phyloP scores from a whole-genome alignment of 2,888 invertebrate species.

The Drosophila barbarae region DNA sequence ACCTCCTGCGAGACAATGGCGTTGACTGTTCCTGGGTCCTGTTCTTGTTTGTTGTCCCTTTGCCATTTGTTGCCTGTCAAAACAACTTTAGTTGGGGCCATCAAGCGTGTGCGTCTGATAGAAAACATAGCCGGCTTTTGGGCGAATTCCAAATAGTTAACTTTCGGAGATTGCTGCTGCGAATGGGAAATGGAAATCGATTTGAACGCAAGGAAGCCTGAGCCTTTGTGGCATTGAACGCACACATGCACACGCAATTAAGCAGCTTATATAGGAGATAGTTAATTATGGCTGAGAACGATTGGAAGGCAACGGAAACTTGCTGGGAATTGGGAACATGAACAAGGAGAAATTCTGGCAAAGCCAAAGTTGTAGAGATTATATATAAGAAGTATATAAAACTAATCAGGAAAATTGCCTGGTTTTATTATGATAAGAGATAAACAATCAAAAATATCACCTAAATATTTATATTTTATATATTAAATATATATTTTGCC shows the following conservation, averaged over 20 bases:
- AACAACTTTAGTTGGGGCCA: slow-evolving; percentile 31
- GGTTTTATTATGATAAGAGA: background rate
- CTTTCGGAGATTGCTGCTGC: slow-evolving; percentile 10
- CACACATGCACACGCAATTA: slow-evolving; percentile 24
- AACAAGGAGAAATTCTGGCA: background rate
- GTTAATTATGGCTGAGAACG: slow-evolving; percentile 19
- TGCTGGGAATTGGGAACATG: background rate
- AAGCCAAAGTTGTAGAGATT: background rate
- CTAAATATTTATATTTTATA: background rate
- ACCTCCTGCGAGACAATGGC: slow-evolving; percentile 45
- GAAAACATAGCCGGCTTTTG: slow-evolving; percentile 51
- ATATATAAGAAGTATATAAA: background rate
- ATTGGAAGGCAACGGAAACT: background rate
- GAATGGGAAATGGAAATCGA: slow-evolving; percentile 27
- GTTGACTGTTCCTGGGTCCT: slow-evolving; percentile 13
- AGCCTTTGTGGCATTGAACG: background rate
- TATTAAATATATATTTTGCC: background rate
- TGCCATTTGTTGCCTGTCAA: slow-evolving; percentile 39
- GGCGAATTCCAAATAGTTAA: slow-evolving; percentile 37
- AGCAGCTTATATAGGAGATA: slow-evolving; percentile 26
- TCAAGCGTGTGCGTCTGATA: slow-evolving; percentile 4
- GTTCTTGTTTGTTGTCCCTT: slow-evolving; percentile 26
- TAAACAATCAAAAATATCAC: background rate
- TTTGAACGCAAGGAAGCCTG: background rate
- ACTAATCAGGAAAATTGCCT: background rate